phyloP scores from a whole-genome alignment of 2,888 invertebrate genomes.

The Meandrusa payeni region DNA sequence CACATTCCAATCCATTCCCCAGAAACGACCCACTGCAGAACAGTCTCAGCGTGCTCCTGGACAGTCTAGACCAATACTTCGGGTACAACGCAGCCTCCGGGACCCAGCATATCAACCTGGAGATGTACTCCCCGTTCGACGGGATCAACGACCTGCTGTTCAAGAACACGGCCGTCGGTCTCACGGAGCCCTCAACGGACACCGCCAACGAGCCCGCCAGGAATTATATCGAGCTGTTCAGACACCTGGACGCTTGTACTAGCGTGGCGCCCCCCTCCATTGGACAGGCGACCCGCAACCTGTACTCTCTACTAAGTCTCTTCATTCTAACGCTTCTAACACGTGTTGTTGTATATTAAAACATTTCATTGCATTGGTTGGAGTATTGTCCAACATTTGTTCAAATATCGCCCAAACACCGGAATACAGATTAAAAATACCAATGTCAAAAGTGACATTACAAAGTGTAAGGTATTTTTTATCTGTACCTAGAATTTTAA shows the following conservation, averaged over 20 bases:
- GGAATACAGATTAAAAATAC: not conserved
- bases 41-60: constrained; percentile 58
- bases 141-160: constrained; percentile 78
- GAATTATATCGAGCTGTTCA: constrained; percentile 80
- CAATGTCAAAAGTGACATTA: too few species aligned
- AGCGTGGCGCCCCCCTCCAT: constrained; percentile 40
- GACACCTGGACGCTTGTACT: constrained; percentile 60
- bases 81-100: constrained; percentile 62
- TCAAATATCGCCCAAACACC: not conserved
- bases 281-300: constrained; percentile 37
- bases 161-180: constrained; percentile 81
- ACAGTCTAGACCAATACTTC: constrained; percentile 72
- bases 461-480: too few species aligned
- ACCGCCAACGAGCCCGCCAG: constrained; percentile 60
- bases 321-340: constrained; percentile 44
- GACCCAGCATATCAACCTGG: constrained; percentile 64
- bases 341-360: constrained; percentile 41
- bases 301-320: constrained; percentile 50
- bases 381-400: not conserved
- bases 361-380: too few species aligned
- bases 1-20: constrained; percentile 26
- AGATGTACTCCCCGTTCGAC: constrained; percentile 82
- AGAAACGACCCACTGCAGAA: constrained; percentile 56
- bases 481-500: too few species aligned
- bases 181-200: constrained; percentile 62